Evolutionary conservation across 2,888 invertebrate species (phyloP), one percentile per base, ranked within the genome.

Genomic region (Amiota minor): DNA sequence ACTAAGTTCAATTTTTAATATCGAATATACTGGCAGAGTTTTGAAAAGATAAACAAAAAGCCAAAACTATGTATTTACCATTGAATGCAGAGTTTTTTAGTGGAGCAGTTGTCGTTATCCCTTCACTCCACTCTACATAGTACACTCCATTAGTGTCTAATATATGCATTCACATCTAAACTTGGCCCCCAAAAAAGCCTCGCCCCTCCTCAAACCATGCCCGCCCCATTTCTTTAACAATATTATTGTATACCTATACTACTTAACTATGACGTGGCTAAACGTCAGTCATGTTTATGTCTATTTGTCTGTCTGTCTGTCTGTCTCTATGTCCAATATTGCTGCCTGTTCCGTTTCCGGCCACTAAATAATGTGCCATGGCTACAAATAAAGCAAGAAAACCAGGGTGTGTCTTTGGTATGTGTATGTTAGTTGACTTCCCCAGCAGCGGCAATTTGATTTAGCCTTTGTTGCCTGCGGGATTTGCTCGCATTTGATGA

Each of bases 331-430:
- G 67, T 53, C 76, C 79, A 82, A 80, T 81, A 80, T 78, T 79
- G 64, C 77, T 68, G 78, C 80, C 79, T 83, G 84, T 84, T 83
- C 83, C 82, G 82, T 80, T 84, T 83, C 83, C 83, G 71, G 50
- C 53, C 62, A 64, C 64, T 50, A 53, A 65, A 65, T 65, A 47
- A 59, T 65, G 9, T 47, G 47, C 46, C 65, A 64, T n/a, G 45
- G 14, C 16, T n/a, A 16, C 81, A 64, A 79, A 35, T 35, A 35
- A 35, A 35, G 35, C 35, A 35, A 35, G 35, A 35, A 35, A 79
- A 20, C 46, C 69, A 47, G 71, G 82, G 82, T 83, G 83, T 83
- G 84, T 81, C 67, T 47, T 6, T 59, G 59, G 35, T 35, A 35
- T 35, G 35, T 35, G 35, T 35, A 35, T 35, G 35, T 35, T 35